Evolutionary conservation across 2,888 invertebrate species (phyloP).

Genomic region (Tridacna crocea): DNA sequence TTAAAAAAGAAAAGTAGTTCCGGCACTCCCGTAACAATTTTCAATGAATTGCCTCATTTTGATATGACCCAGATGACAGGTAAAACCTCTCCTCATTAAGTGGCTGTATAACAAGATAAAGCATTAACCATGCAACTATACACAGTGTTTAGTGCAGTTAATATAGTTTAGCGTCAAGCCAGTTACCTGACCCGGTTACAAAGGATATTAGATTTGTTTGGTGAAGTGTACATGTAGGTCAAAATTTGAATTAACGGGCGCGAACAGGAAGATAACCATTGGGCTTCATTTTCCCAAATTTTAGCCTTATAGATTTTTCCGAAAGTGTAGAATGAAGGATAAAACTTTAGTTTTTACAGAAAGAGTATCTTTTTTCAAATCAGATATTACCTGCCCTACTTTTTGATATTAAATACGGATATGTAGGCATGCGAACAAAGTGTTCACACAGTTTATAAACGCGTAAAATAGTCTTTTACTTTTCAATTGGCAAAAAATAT

Average conservation of each 20-base stretch:
- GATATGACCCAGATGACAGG: not conserved
- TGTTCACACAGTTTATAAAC: no score
- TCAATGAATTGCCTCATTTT: not conserved
- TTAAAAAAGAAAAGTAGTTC: not conserved
- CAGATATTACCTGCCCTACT: not conserved
- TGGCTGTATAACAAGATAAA: not conserved
- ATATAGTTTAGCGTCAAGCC: not conserved
- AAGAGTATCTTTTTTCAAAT: not conserved
- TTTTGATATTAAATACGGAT: no score
- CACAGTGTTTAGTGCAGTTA: not conserved
- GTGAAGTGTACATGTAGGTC: slow-evolving; percentile 6
- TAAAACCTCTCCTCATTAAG: slow-evolving; percentile 6
- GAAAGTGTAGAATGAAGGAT: not conserved
- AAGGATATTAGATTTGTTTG: slow-evolving; percentile 7
- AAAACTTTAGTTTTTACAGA: no score
- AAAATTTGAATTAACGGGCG: slow-evolving; percentile 23
- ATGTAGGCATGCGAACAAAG: no score
- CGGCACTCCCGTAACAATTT: not conserved
- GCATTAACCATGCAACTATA: not conserved
- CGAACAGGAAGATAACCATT: not conserved
- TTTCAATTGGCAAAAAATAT: no score
- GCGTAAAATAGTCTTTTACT: no score
- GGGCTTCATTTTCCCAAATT: not conserved
- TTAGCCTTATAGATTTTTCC: not conserved
- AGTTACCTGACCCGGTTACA: slow-evolving; percentile 3